These are phyloP conservation scores for Hipparchia sbordonii DNA, from an alignment of 2,888 invertebrate genomes.

Conservation along the genomic window DNA sequence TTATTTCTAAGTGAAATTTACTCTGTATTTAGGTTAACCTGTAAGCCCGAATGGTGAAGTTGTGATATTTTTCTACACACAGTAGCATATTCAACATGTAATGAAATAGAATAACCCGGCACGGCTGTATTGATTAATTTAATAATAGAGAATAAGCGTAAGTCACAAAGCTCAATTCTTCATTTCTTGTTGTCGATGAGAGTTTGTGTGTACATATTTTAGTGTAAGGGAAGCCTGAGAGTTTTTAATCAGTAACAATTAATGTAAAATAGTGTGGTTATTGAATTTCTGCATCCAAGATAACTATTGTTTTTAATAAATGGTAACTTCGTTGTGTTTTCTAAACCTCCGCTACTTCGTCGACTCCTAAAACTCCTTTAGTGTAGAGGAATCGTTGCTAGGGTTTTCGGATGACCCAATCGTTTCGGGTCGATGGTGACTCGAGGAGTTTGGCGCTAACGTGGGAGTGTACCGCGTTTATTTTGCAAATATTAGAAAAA, in stretches of 20 bases:
- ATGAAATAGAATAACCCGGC: slow-evolving; percentile 56
- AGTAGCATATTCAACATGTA: slow-evolving; percentile 48
- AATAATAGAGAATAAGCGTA: slow-evolving; percentile 56
- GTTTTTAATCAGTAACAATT: slow-evolving; percentile 56
- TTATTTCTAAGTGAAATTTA: slow-evolving; percentile 75
- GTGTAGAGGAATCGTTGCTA: slow-evolving; percentile 4
- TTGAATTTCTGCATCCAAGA: slow-evolving; percentile 48
- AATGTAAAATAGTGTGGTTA: slow-evolving; percentile 64
- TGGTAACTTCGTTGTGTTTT: slow-evolving; percentile 14
- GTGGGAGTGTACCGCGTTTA: slow-evolving; percentile 37
- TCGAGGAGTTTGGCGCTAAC: slow-evolving; percentile 41
- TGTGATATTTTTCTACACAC: slow-evolving; percentile 77
- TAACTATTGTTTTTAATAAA: slow-evolving; percentile 44
- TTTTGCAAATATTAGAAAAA: slow-evolving; percentile 66
- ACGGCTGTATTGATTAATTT: slow-evolving; percentile 54
- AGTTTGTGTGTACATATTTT: slow-evolving; percentile 80
- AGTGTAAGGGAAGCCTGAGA: slow-evolving; percentile 79
- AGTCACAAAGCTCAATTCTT: slow-evolving; percentile 77
- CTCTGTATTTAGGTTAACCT: slow-evolving; percentile 79
- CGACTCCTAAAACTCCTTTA: slow-evolving; percentile 47
- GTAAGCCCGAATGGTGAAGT: slow-evolving; percentile 75
- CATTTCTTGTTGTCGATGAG: slow-evolving; percentile 70
- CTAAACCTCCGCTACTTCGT: slow-evolving; percentile 44
- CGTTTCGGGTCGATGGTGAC: neutral
- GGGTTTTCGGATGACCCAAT: slow-evolving; percentile 1